A percentile compares a stretch with the other conserved stretches of the same genome.
These are phyloP conservation scores for Platalea minor DNA, from an alignment of 2,797 vertebrate genomes.

Conservation along the genomic window DNA sequence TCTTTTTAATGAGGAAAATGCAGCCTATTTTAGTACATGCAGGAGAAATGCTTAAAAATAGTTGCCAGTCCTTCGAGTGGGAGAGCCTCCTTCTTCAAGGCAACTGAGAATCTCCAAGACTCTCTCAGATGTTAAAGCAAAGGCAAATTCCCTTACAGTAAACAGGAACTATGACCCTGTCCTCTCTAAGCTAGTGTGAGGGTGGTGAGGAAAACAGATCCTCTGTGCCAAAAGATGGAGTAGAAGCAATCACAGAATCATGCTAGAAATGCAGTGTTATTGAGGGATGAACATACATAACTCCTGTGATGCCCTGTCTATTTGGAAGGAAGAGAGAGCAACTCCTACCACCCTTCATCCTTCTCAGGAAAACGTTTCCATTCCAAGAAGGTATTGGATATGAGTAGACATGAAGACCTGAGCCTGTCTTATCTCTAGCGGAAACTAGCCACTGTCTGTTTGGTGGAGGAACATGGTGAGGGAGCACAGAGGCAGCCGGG, in stretches of 20 bases:
- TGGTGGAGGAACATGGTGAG: background rate
- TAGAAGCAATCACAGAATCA: background rate
- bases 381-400: background rate
- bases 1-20: background rate
- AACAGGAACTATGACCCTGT: background rate
- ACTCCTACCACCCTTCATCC: background rate
- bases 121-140: background rate
- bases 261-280: background rate
- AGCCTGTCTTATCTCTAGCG: background rate
- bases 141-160: background rate
- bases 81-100: background rate
- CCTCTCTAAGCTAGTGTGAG: background rate
- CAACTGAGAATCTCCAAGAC: background rate
- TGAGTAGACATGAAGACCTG: background rate
- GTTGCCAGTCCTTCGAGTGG: background rate
- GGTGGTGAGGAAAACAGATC: background rate
- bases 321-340: background rate
- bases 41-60: background rate
- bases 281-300: rapidly evolving
- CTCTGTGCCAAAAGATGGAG: background rate
- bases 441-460: background rate
- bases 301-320: background rate
- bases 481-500: background rate
- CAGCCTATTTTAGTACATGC: background rate
- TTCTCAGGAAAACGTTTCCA: background rate